Evolutionary conservation across 2,888 invertebrate genomes (phyloP).

Genomic region (Meganola albula): DNA sequence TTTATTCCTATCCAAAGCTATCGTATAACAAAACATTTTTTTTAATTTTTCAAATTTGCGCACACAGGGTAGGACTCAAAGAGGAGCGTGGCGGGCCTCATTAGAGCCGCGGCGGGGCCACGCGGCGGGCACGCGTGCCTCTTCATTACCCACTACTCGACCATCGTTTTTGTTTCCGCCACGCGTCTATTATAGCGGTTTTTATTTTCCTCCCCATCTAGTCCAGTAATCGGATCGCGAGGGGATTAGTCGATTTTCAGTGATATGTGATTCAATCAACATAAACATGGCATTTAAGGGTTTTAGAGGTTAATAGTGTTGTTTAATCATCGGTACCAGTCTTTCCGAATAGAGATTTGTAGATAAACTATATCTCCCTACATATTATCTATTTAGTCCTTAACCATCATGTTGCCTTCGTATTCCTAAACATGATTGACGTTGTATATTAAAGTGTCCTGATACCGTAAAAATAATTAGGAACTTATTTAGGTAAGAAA

Average conservation of each 20-base stretch:
- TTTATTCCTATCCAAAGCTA: constrained; percentile 23
- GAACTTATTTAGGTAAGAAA: no score
- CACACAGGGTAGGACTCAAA: constrained; percentile 17
- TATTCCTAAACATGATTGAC: no score
- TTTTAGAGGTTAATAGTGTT: constrained; percentile 50
- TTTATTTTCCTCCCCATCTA: constrained; percentile 40
- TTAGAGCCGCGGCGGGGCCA: constrained; percentile 37
- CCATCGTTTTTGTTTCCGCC: constrained; percentile 69
- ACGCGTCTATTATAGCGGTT: constrained; percentile 56
- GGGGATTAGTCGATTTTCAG: constrained; percentile 41
- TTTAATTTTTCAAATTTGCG: constrained; percentile 22
- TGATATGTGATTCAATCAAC: constrained; percentile 63
- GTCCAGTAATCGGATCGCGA: constrained; percentile 60
- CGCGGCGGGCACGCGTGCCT: constrained; percentile 50
- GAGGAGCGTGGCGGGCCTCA: constrained; percentile 28
- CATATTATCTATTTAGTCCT: no score
- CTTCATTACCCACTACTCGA: constrained; percentile 61
- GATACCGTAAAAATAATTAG: no score
- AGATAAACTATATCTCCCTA: no score
- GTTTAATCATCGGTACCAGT: no score
- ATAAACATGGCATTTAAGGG: constrained; percentile 62
- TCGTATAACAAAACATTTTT: constrained; percentile 30
- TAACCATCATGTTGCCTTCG: no score
- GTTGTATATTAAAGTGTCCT: no score
- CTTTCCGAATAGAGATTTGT: no score